phyloP scores from a whole-genome alignment of 2,113 vertebrate species.

The Galbula dea region DNA sequence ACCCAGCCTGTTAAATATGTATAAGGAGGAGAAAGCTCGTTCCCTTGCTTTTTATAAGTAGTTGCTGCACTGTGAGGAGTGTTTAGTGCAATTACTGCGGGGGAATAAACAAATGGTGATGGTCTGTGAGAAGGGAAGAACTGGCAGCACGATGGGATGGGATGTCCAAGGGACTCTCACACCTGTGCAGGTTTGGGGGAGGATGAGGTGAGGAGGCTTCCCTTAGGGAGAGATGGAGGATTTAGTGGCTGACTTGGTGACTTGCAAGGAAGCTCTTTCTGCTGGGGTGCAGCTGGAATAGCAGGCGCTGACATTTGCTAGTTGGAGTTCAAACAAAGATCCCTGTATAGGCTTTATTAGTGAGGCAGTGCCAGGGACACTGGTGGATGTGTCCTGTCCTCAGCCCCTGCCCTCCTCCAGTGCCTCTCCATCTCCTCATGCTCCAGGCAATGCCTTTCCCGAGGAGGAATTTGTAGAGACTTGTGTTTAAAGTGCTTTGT shows the following conservation, averaged over 20 bases:
- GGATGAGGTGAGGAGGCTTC: not conserved
- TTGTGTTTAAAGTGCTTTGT: not conserved
- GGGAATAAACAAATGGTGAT: not conserved
- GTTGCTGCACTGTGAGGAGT: not conserved
- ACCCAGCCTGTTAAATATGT: not conserved
- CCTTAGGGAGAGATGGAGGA: fast-evolving
- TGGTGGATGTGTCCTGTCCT: not conserved
- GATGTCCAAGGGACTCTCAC: not conserved
- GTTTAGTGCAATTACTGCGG: not conserved
- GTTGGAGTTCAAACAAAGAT: slow-evolving; percentile 16
- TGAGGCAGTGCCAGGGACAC: not conserved
- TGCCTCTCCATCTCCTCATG: not conserved
- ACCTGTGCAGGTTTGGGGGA: not conserved
- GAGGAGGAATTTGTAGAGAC: not conserved
- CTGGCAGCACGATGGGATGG: fast-evolving
- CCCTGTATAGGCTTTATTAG: not conserved
- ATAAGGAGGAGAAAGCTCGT: not conserved
- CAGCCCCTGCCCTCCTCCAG: not conserved
- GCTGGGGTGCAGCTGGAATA: not conserved
- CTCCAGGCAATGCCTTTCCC: not conserved
- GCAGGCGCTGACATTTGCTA: slow-evolving; percentile 6
- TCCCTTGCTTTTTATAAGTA: not conserved
- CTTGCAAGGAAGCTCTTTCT: not conserved
- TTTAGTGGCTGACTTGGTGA: not conserved
- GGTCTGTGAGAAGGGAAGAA: not conserved